Evolutionary conservation across 2,888 invertebrate genomes (phyloP), one percentile per base, ranked within the genome.

Genomic region (Dicyrtomina minuta): DNA sequence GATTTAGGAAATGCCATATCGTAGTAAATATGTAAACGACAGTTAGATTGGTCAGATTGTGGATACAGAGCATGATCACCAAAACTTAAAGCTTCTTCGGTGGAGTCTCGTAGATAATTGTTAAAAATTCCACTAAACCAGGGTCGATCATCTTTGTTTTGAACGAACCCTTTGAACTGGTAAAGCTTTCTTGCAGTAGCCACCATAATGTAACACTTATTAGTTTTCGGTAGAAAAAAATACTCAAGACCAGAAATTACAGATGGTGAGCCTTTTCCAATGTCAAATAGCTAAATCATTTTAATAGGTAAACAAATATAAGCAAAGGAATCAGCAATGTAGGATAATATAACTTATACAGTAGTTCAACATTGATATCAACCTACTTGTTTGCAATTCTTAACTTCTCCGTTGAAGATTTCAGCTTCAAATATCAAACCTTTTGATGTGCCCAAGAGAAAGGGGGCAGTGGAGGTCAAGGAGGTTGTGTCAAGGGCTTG

Each of bases 351-450:
- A 24, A 66, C 6, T 12, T 17, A 55, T 43, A 53, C 22, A 26
- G 5, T 24, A 62, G 6, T 62, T 20, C 17, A 15, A 15, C 2
- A 60, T 39, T 64, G n/a, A n/a, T n/a, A n/a, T n/a, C 51, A 13
- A 60, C 73, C 80, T 84, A 93, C 93, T 88, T 93, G 93, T 83
- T 90, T 90, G 85, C 90, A 89, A 83, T 92, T 88, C 80, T 89
- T 90, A 72, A 96, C 94, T 72, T 89, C 91, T 65, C 91, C 90
- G 13, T 89, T 84, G 22, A 88, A 87, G 62, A 96, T 85, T 81
- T 96, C 95, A 0, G 92, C 92, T 83, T 96, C 96, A 82, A 95
- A 88, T 72, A 96, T 90, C 55, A 92, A 84, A 0, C 96, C 96
- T 80, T 90, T 91, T 0, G 91, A 91, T 0, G 95, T 96, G 6